Base-by-base conservation (phyloP, 53 echinoderm and acorn worm genomes). In the Apostichopus leukothele region DNA sequence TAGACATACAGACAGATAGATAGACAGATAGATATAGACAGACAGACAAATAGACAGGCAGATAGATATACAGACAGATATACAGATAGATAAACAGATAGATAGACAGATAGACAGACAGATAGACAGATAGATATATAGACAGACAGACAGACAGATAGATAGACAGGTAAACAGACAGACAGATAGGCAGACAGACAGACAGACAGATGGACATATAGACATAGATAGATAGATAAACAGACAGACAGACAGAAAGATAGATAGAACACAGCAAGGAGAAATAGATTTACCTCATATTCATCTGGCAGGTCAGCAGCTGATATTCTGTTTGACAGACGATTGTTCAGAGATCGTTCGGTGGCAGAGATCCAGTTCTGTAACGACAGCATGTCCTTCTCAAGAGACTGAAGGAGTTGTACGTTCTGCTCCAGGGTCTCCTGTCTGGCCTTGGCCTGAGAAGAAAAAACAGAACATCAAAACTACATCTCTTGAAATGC, bases 291-390 rank as follows among this genome's bases (percentile, higher is more conserved):
- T 60, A 94, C 94, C 94, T 99, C 95, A 92, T 92, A 99, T 88
- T 99, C 99, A 53, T 93, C 96, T 51, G 96, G 99, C 9, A 96
- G 94, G 68, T 96, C 99, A 51, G 90, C 81, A 53, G 99, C 96
- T 1, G 93, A 95, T 67, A 98, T 87, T 12, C 94, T 84, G 13
- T 96, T 91, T 0, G 99, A 91, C 78, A 99, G 90, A 14, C 99
- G 88, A 54, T 90, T 89, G 75, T 96, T 95, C 5, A 96, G 91
- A n/a, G 99, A 96, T 60, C 96, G 75, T 76, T 99, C 99, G 19
- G 94, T 92, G 18, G 87, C 90, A 9, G 99, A 93, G 22, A 99
- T 99, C 99, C 99, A 99, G 77, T 92, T 94, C 91, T 96, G 93
- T 5, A 99, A 74, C 25, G 91, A 79, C 83, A 95, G 87, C 95